Percentiles rank a stretch among this genome's conserved stretches.
Conservation (phyloP, 2,888 invertebrate species). For the Diarsia brunnea region DNA sequence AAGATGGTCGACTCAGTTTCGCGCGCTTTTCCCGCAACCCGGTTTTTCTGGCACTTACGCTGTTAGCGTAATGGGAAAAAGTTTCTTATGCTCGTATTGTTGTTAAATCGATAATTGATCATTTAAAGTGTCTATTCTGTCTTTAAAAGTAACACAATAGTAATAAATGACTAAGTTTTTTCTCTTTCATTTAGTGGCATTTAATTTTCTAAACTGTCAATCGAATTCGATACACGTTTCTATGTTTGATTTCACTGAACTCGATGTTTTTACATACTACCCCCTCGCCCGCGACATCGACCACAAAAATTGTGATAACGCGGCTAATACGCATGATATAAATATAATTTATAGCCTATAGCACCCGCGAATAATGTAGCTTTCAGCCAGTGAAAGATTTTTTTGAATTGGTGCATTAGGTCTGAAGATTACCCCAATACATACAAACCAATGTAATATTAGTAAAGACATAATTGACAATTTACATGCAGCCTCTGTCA, state of each 20-base stretch:
- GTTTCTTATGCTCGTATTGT: constrained; percentile 58
- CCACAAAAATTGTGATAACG: too few relatives aligned
- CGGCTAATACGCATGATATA: too few relatives aligned
- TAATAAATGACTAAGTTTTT: constrained; percentile 41
- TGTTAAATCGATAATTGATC: constrained; percentile 49
- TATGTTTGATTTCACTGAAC: constrained; percentile 13
- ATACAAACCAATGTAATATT: too few relatives aligned
- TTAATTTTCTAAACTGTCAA: constrained; percentile 46
- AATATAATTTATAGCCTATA: too few relatives aligned
- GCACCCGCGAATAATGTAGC: too few relatives aligned
- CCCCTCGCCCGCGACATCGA: too few relatives aligned
- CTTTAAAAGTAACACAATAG: constrained; percentile 45
- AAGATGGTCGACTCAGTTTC: constrained; percentile 67
- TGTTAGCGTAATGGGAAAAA: constrained; percentile 64
- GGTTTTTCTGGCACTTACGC: constrained; percentile 66
- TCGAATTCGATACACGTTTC: constrained; percentile 2
- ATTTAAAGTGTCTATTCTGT: constrained; percentile 39
- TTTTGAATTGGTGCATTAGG: too few relatives aligned
- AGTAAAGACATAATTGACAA: too few relatives aligned
- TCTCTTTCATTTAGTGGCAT: constrained; percentile 7
- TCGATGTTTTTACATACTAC: not conserved
- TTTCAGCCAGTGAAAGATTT: too few relatives aligned
- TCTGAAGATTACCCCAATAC: too few relatives aligned
- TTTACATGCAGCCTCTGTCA: too few relatives aligned
- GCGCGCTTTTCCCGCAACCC: constrained; percentile 72